Conservation (phyloP, 2,888 invertebrate genomes). For the Macropis europaea region DNA sequence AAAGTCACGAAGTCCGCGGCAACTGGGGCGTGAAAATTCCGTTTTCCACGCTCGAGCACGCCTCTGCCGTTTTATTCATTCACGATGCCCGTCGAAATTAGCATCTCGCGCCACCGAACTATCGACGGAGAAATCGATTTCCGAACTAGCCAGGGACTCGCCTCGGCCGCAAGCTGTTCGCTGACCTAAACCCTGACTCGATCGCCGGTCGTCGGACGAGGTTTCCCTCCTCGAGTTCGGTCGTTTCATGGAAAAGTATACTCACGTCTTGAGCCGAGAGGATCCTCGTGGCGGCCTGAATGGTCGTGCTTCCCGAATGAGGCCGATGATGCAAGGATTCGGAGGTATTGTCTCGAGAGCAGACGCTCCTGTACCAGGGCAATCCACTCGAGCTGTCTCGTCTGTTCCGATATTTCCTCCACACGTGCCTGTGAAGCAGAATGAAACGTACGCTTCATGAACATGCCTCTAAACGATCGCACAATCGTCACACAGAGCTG, state of each 20-base stretch:
- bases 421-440: constrained; percentile 79
- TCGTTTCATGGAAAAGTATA: neutral
- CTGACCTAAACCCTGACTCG: constrained; percentile 43
- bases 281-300: constrained; percentile 73
- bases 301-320: constrained; percentile 70
- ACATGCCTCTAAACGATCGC: too few relatives aligned
- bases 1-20: constrained; percentile 12
- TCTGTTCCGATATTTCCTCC: constrained; percentile 81
- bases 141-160: constrained; percentile 22
- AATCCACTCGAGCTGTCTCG: constrained; percentile 77
- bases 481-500: too few relatives aligned
- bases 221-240: neutral
- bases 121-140: constrained; percentile 38
- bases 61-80: constrained; percentile 39
- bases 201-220: neutral
- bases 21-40: constrained; percentile 46
- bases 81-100: constrained; percentile 36
- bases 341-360: constrained; percentile 71
- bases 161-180: constrained; percentile 6
- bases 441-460: too few relatives aligned
- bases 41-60: constrained; percentile 37
- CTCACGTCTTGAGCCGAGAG: constrained; percentile 78
- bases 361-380: constrained; percentile 75
- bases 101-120: constrained; percentile 28
- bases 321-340: constrained; percentile 75